Evolutionary conservation across 2,888 invertebrate genomes (phyloP).

Genomic region (Epinotia demarniana): DNA sequence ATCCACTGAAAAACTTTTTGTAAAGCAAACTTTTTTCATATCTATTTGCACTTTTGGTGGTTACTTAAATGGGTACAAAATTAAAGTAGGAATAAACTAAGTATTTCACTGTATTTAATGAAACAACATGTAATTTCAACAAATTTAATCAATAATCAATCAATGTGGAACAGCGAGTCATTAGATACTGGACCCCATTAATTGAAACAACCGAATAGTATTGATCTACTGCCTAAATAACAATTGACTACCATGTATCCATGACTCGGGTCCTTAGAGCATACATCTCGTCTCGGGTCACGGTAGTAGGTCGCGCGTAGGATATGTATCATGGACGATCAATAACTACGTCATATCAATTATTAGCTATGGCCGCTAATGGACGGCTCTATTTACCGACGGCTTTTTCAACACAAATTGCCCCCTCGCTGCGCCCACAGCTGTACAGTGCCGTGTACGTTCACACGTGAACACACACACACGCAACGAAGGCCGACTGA

Average conservation of each 20-base stretch:
- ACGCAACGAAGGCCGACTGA: slow-evolving; percentile 70
- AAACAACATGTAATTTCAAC: background rate
- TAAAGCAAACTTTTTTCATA: background rate
- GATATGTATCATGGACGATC: slow-evolving; percentile 53
- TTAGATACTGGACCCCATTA: background rate
- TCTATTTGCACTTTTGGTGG: background rate
- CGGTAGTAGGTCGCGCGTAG: slow-evolving; percentile 30
- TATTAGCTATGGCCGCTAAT: slow-evolving; percentile 61
- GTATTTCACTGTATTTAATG: background rate
- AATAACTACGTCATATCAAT: slow-evolving; percentile 62
- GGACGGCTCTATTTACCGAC: slow-evolving; percentile 51
- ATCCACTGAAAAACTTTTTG: background rate
- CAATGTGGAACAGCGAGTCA: slow-evolving; percentile 4
- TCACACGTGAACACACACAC: slow-evolving; percentile 61
- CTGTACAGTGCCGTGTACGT: slow-evolving; percentile 61
- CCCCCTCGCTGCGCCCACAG: slow-evolving; percentile 53
- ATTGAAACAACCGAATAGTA: background rate
- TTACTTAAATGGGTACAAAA: background rate
- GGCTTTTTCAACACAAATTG: slow-evolving; percentile 58
- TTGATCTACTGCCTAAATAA: slow-evolving; percentile 25
- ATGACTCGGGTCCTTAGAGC: slow-evolving; percentile 32
- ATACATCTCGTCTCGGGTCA: too few relatives aligned
- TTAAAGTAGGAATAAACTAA: background rate
- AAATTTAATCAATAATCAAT: background rate
- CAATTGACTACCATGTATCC: slow-evolving; percentile 16